Base-by-base conservation (phyloP, 1,140 invertebrate genomes). In the Marisa cornuarietis region DNA sequence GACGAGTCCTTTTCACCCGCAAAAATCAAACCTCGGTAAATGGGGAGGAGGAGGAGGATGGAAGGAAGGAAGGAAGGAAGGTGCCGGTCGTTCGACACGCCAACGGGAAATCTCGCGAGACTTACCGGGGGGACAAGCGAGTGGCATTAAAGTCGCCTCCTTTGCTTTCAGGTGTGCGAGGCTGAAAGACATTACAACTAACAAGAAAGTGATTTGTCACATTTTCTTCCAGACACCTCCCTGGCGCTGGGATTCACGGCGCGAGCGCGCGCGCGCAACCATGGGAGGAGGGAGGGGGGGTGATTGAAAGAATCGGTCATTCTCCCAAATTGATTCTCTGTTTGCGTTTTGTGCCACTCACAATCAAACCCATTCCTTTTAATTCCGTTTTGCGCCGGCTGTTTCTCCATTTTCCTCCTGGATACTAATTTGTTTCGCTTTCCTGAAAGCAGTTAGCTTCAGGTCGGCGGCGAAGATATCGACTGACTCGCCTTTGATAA, bases 381-480 rank as follows among this genome's bases (percentile, higher is more conserved):
- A 68, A 24, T 31, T 68, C 65, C 26, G n/a, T n/a, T 22, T 68
- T 22, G 22, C 65, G 22, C 65, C 26, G n/a, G 22, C 65, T 68
- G 65, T 68, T 24, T n/a, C 65, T 68, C 65, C 65, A 68, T 68
- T 68, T 68, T 68, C 26, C n/a, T 68, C 22, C n/a, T 68, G 65
- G 65, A 24, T 68, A 68, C 65, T 24, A 68, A 68, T 68, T 68
- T 68, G 65, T 68, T 68, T 68, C 26, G 65, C 65, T 68, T 68
- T 68, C 26, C 26, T 68, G n/a, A 31, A n/a, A 68, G 65, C 65
- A 68, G 13, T 68, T 68, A 68, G 65, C 22, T 58, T 58, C 54
- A 58, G 54, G 54, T 58, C 54, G 65, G 65, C 22, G 65, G n/a
- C 65, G 65, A 68, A 68, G 65, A n/a, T 31, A n/a, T 68, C 22